Evolutionary conservation across 2,113 vertebrate genomes (phyloP).

Genomic region (Thalassoma bifasciatum): DNA sequence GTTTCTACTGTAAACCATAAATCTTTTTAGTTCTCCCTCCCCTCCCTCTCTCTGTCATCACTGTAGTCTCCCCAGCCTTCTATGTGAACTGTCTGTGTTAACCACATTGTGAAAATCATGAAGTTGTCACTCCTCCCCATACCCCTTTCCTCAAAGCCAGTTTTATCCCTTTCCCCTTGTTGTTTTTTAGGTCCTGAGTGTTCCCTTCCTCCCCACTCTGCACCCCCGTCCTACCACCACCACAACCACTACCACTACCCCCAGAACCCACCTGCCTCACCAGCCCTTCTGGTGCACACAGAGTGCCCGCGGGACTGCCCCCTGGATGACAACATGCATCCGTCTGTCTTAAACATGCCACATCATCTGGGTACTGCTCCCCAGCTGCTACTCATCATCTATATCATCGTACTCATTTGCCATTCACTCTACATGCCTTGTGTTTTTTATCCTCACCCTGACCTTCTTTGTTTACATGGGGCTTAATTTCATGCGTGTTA

Average conservation of each 20-base stretch:
- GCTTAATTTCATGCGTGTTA: not conserved
- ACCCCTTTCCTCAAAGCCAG: constrained; percentile 60
- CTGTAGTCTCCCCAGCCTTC: constrained; percentile 10
- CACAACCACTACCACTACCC: constrained; percentile 74
- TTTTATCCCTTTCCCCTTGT: constrained; percentile 69
- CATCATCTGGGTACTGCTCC: constrained; percentile 77
- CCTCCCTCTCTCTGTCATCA: not conserved
- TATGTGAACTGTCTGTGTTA: constrained; percentile 39
- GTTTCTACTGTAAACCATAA: not conserved
- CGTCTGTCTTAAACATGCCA: constrained; percentile 84
- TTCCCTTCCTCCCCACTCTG: constrained; percentile 78
- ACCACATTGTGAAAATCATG: constrained; percentile 51
- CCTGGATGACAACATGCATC: constrained; percentile 85
- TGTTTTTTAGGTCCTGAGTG: constrained; percentile 83
- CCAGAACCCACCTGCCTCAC: constrained; percentile 82
- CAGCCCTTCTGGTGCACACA: constrained; percentile 83
- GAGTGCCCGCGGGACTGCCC: constrained; percentile 81
- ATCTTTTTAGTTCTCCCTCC: not conserved
- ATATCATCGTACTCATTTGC: constrained; percentile 22
- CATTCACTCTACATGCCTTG: constrained; percentile 13
- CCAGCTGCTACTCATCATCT: constrained; percentile 59
- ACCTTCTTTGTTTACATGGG: not conserved
- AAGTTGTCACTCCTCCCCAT: constrained; percentile 38
- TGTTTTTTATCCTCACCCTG: constrained; percentile 7
- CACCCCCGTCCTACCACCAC: constrained; percentile 75